These are phyloP conservation scores for Pseudolaguvia tuberculata DNA, from an alignment of 2,113 vertebrate species.

Conservation along the genomic window DNA sequence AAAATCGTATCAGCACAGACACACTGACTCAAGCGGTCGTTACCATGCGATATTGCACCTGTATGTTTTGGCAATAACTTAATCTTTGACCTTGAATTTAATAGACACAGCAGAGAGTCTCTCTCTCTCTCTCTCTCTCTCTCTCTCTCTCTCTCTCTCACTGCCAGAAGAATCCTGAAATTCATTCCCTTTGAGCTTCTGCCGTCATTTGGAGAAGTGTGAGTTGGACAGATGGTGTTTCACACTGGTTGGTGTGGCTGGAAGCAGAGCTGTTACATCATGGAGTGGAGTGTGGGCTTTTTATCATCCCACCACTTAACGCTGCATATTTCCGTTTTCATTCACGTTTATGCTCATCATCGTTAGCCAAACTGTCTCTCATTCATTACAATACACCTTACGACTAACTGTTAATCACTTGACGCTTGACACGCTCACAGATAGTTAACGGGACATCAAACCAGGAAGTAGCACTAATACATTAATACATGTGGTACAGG, in stretches of 20 bases:
- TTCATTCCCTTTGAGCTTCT: constrained; percentile 40
- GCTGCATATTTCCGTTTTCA: constrained; percentile 31
- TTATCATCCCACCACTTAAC: constrained; percentile 36
- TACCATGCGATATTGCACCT: constrained; percentile 21
- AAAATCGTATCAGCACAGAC: constrained; percentile 25
- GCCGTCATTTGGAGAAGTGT: constrained; percentile 41
- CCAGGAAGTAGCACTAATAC: neutral
- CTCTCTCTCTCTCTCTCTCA: constrained; percentile 9
- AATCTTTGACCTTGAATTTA: constrained; percentile 39
- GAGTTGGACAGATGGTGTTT: constrained; percentile 51
- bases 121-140: neutral
- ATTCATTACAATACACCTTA: neutral
- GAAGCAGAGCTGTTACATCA: constrained; percentile 40
- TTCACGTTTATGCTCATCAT: constrained; percentile 26
- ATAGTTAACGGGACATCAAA: neutral
- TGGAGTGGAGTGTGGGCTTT: constrained; percentile 40
- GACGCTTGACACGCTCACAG: constrained; percentile 5
- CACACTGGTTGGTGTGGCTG: constrained; percentile 37
- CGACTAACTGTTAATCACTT: constrained; percentile 4
- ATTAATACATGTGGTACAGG: constrained; percentile 12
- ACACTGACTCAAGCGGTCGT: constrained; percentile 19
- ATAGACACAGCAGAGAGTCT: neutral
- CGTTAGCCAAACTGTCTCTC: constrained; percentile 22
- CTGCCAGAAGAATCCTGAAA: constrained; percentile 32
- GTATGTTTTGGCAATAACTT: constrained; percentile 37